Conservation (phyloP, 1,140 invertebrate species). For the Leptestheria dahalacensis region DNA sequence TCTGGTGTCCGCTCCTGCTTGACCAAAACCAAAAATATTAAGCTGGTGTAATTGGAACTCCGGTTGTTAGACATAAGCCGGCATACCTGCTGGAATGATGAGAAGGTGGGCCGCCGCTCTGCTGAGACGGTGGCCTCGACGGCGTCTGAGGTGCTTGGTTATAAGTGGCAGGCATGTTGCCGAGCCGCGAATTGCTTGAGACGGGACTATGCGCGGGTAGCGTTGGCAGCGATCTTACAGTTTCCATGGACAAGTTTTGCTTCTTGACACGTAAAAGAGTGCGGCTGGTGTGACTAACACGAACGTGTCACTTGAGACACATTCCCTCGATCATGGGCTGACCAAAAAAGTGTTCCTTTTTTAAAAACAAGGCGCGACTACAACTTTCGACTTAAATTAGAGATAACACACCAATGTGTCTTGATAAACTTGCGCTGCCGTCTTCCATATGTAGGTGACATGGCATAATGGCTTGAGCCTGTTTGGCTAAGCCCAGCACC, state of each 20-base stretch:
- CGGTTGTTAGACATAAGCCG: too few relatives aligned
- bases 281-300: too few relatives aligned
- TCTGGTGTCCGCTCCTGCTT: background rate
- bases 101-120: background rate
- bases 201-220: background rate
- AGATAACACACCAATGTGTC: too few relatives aligned
- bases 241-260: background rate
- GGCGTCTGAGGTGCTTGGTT: too few relatives aligned
- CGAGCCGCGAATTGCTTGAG: background rate
- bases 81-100: background rate
- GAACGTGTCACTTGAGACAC: too few relatives aligned
- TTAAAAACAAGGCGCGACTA: too few relatives aligned
- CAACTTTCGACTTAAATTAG: too few relatives aligned
- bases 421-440: too few relatives aligned
- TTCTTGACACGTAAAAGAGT: background rate
- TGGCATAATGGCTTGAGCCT: background rate
- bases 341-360: too few relatives aligned
- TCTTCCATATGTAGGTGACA: background rate
- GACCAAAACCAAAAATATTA: background rate
- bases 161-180: background rate
- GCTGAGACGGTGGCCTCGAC: background rate
- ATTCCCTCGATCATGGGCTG: too few relatives aligned
- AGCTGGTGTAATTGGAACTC: too few relatives aligned
- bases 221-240: background rate
- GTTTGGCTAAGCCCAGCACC: too few relatives aligned